A percentile compares a stretch with the other conserved stretches of the same genome.
Conservation (phyloP, 2,113 vertebrate genomes). For the Salvelinus alpinus region DNA sequence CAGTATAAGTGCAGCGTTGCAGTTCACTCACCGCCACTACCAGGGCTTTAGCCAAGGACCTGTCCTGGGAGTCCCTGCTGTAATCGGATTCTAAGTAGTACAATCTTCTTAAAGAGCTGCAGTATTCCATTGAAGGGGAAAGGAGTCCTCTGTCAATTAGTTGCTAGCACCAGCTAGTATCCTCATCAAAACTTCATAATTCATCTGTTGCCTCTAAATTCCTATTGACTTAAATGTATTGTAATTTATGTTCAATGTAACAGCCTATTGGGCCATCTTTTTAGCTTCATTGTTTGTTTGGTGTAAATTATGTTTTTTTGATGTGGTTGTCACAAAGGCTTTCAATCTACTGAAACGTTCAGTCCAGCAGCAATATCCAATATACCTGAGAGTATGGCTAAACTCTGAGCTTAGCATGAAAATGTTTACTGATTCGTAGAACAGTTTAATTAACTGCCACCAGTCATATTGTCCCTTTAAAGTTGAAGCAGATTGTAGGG, state of each 20-base stretch:
- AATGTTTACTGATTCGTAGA: neutral
- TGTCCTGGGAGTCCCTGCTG: conserved; percentile 16
- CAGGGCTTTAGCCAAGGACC: neutral
- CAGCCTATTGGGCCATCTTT: neutral
- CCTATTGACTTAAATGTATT: conserved; percentile 44
- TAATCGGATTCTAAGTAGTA: conserved; percentile 45
- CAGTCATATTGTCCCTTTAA: conserved; percentile 45
- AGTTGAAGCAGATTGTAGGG: conserved; percentile 31
- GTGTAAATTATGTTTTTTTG: neutral
- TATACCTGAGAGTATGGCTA: neutral
- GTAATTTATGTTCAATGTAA: conserved; percentile 35
- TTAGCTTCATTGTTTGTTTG: neutral
- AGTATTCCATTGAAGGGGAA: conserved; percentile 29
- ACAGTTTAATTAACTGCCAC: neutral
- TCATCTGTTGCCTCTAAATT: conserved; percentile 27
- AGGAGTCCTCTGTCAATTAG: neutral
- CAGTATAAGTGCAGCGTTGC: neutral
- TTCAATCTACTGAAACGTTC: neutral
- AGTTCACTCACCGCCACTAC: conserved; percentile 4
- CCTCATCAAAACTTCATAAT: conserved; percentile 48
- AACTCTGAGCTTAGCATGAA: conserved; percentile 1
- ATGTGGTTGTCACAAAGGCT: neutral
- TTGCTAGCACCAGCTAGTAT: neutral
- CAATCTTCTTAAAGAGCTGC: conserved; percentile 29
- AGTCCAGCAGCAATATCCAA: neutral